A percentile compares a stretch with the other conserved stretches of the same genome.
Conservation (phyloP, 2,888 invertebrate genomes). For the Morpho helenor region DNA sequence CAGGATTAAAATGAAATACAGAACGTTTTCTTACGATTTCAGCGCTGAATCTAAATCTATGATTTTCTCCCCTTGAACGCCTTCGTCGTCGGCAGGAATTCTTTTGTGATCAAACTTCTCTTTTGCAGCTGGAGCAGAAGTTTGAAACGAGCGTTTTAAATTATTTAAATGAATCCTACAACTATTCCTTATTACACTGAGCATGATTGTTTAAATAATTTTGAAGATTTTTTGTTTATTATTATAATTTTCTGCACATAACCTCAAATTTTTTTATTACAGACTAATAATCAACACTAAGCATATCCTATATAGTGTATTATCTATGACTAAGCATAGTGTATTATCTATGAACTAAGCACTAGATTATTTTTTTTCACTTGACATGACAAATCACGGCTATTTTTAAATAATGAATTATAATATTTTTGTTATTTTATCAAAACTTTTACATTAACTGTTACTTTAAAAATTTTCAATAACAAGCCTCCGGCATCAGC, state of each 20-base stretch:
- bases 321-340: no score
- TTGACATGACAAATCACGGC: no score
- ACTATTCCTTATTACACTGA: constrained; percentile 48
- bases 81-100: constrained; percentile 82
- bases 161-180: constrained; percentile 41
- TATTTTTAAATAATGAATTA: no score
- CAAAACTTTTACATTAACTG: no score
- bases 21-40: constrained; percentile 70
- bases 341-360: no score
- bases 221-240: neutral
- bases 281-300: no score
- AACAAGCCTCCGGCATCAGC: no score
- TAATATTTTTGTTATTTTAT: no score
- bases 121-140: constrained; percentile 42
- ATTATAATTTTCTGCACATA: neutral
- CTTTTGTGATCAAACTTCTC: constrained; percentile 67
- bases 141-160: constrained; percentile 51
- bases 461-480: no score
- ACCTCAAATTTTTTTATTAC: neutral
- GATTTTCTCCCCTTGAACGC: constrained; percentile 86
- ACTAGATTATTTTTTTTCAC: no score
- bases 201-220: constrained; percentile 39
- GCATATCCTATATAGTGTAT: no score
- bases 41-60: constrained; percentile 84
- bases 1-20: neutral